Conservation (phyloP, 2,888 invertebrate species). For the Drosophila neotestacea region DNA sequence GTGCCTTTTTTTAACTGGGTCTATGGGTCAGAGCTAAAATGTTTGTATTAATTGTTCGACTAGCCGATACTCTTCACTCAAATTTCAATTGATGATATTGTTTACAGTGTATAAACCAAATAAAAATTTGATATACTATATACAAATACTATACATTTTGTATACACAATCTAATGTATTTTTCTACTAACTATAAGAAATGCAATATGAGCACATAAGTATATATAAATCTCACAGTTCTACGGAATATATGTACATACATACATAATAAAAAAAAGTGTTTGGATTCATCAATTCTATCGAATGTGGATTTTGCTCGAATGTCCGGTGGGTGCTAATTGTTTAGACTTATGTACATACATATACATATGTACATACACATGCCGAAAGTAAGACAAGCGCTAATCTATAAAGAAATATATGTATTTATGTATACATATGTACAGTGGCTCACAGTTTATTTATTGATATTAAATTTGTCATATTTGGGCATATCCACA, state of each 20-base stretch:
- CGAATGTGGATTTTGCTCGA: constrained; percentile 8
- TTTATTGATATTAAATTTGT: too few relatives aligned
- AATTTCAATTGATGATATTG: background rate
- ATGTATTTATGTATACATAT: background rate
- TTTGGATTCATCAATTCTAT: constrained; percentile 28
- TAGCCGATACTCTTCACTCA: background rate
- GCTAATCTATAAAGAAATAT: constrained; percentile 10
- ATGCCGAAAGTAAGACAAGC: background rate
- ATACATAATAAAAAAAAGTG: background rate
- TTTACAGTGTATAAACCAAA: background rate
- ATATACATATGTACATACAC: constrained; percentile 1
- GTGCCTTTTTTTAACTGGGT: constrained; percentile 1
- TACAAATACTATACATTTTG: background rate
- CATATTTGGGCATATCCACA: too few relatives aligned
- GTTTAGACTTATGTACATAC: constrained; percentile 12
- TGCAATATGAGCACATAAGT: background rate
- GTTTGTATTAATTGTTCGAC: background rate
- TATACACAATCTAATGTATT: background rate
- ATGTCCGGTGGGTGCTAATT: constrained; percentile 24
- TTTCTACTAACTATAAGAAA: background rate
- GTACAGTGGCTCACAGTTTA: background rate
- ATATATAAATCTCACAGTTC: background rate
- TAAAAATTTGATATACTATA: background rate
- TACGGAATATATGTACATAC: background rate
- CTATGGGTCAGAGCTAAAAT: constrained; percentile 8